Evolutionary conservation across 37 sponge, comb jelly and placozoan genomes (phyloP).

Genomic region (Sycon ciliatum): DNA sequence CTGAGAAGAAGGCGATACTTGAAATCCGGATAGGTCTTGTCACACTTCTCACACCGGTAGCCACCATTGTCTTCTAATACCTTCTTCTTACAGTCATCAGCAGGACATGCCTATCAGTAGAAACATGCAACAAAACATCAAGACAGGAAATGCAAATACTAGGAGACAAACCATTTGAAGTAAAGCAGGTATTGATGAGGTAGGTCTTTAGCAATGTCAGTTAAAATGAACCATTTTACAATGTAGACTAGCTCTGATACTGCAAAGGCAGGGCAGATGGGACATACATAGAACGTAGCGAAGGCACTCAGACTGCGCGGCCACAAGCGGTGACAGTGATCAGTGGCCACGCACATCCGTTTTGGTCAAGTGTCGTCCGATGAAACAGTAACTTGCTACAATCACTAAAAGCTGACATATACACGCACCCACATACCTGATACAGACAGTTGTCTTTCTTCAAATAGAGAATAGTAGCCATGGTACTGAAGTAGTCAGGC

Average conservation of each 20-base stretch:
- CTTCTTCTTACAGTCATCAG: constrained; percentile 74
- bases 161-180: too few relatives aligned
- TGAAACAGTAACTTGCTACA: too few relatives aligned
- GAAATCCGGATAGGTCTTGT: constrained; percentile 61
- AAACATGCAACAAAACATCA: not conserved
- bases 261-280: too few relatives aligned
- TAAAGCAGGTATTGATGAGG: too few relatives aligned
- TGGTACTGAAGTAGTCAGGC: constrained; percentile 30
- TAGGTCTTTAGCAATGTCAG: too few relatives aligned
- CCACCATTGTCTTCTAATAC: constrained; percentile 49
- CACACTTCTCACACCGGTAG: constrained; percentile 81
- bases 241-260: not conserved
- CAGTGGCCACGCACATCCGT: too few relatives aligned
- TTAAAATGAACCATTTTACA: not conserved
- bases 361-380: too few relatives aligned
- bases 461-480: constrained; percentile 43
- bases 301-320: too few relatives aligned
- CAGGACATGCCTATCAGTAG: constrained; percentile 60
- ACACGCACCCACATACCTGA: constrained; percentile 18
- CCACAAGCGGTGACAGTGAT: too few relatives aligned
- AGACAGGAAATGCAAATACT: too few relatives aligned
- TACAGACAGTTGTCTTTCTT: constrained; percentile 75
- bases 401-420: too few relatives aligned
- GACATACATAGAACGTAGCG: too few relatives aligned
- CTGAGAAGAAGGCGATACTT: constrained; percentile 68